Base-by-base conservation (phyloP, 2,113 vertebrate species). In the Raja brachyura region DNA sequence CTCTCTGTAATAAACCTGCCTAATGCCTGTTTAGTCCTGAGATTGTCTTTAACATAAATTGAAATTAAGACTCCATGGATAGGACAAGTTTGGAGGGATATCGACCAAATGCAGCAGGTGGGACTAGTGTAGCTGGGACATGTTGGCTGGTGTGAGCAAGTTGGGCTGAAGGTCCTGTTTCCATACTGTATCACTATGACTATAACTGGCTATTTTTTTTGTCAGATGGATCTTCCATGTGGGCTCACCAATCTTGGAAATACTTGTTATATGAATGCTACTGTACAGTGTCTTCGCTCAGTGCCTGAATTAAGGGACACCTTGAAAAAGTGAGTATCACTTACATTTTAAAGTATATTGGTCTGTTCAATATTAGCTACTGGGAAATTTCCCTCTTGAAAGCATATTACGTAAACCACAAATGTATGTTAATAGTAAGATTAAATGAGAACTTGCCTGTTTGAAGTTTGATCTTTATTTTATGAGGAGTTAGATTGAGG, bases 261-360 rank as follows among this genome's bases (percentile, higher is more conserved):
- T 96, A 99, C 98, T 93, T 99, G 99, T 95, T 99, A 99, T 95
- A 99, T 99, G 98, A 99, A 99, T 73, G 99, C 99, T 94, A 99
- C 99, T 0, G 98, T 99, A 96, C 99, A 99, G 94, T 99, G 98
- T 96, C 98, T 99, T 95, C 98, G 98, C 94, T 99, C 98, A 28
- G 99, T 99, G 95, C 98, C 99, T 94, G 99, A 99, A 96, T 97
- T 99, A 94, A 99, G 98, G 96, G 96, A 96, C 93, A 96, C 98
- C 85, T 98, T 99, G 94, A 98, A 97, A 96, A 98, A 97, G 99
- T 99, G 95, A 94, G 95, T 93, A 68, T 93, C 63, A 94, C 18
- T 93, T 77, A 93, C 11, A 54, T 88, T 94, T 78, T 68, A 90
- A 90, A 93, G 28, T 86, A 59, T 48, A 3, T 92, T 48, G 31